These are phyloP conservation scores for Epinotia demarniana DNA, from an alignment of 2,888 invertebrate species.

Conservation along the genomic window DNA sequence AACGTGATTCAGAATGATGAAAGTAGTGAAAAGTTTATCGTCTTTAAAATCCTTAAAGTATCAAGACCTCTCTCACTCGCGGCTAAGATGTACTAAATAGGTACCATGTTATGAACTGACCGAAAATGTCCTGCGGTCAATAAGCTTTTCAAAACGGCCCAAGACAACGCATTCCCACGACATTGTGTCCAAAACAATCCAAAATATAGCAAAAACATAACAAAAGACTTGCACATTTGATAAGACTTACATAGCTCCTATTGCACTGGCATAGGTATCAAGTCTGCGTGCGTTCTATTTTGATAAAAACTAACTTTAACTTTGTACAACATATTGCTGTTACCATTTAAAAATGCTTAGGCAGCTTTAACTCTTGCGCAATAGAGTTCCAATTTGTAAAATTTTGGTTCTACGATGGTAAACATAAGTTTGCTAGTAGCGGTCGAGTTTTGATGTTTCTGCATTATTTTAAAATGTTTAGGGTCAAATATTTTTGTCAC, in stretches of 20 bases:
- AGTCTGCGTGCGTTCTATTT: conserved; percentile 34
- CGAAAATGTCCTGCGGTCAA: conserved; percentile 73
- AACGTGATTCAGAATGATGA: no score
- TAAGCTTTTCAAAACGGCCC: conserved; percentile 61
- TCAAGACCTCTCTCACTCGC: conserved; percentile 54
- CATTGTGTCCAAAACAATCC: conserved; percentile 68
- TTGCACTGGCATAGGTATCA: conserved; percentile 45
- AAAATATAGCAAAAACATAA: conserved; percentile 69
- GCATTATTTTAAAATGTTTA: conserved; percentile 65
- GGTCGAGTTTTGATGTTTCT: conserved; percentile 50
- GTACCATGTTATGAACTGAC: conserved; percentile 74
- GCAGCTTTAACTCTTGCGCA: conserved; percentile 53
- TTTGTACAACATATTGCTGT: conserved; percentile 51
- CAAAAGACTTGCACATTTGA: conserved; percentile 50
- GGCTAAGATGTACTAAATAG: conserved; percentile 63
- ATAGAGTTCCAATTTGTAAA: conserved; percentile 59
- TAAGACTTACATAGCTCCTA: conserved; percentile 44
- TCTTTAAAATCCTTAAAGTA: conserved; percentile 53
- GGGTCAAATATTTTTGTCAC: conserved; percentile 68
- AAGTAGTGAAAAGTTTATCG: no score
- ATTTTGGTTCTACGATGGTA: background rate
- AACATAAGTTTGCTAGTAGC: conserved; percentile 13
- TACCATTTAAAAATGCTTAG: conserved; percentile 56
- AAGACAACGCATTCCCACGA: conserved; percentile 74
- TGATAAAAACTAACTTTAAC: conserved; percentile 36